phyloP scores from a whole-genome alignment of 2,888 invertebrate genomes.

The Pilophorus perplexus region DNA sequence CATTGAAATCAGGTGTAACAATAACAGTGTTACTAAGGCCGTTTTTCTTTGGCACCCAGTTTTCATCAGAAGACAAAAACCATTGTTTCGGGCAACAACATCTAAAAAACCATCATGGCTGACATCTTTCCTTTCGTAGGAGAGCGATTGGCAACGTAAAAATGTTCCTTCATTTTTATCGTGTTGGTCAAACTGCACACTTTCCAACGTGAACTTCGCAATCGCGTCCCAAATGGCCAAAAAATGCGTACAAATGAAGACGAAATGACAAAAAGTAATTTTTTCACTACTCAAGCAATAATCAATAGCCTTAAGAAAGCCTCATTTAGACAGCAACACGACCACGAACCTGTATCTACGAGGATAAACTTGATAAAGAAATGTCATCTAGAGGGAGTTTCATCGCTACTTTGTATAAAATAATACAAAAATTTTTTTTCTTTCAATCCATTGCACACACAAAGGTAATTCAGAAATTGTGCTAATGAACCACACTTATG shows the following conservation, averaged over 20 bases:
- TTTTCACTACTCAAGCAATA: no score
- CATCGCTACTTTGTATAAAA: conserved; percentile 20
- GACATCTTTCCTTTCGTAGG: no score
- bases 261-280: no score
- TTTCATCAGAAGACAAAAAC: conserved; percentile 4
- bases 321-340: conserved; percentile 32
- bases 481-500: conserved; percentile 22
- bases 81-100: conserved; percentile 11
- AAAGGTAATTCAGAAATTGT: conserved; percentile 18
- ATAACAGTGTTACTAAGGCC: conserved; percentile 30
- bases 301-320: no score
- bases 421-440: conserved; percentile 26
- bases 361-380: conserved; percentile 8
- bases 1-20: conserved; percentile 20
- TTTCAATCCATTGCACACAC: conserved; percentile 23
- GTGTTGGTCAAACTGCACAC: no score
- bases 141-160: no score
- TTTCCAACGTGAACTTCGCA: no score
- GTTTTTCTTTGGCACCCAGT: conserved; percentile 32
- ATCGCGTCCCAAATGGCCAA: no score
- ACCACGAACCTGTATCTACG: conserved; percentile 24
- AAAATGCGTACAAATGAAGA: no score
- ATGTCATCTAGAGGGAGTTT: conserved; percentile 15
- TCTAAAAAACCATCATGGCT: no score
- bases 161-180: no score